Conservation (phyloP, 2,888 invertebrate species). For the Ecdyonurus torrentis region DNA sequence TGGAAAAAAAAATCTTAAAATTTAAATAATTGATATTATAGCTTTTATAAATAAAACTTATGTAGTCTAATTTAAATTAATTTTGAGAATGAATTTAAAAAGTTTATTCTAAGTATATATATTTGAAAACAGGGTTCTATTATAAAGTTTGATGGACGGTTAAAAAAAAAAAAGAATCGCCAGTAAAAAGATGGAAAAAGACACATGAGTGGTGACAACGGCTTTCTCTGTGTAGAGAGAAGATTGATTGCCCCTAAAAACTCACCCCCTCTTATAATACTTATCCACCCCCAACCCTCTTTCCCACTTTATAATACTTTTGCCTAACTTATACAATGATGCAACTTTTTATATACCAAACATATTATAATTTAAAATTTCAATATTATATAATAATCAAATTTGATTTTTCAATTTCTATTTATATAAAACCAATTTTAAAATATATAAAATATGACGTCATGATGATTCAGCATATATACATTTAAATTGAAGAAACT, state of each 20-base stretch:
- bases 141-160: not conserved
- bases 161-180: not conserved
- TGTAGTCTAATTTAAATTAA: too few relatives aligned
- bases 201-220: not conserved
- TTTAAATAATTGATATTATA: too few relatives aligned
- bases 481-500: too few relatives aligned
- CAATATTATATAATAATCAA: not conserved
- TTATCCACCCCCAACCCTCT: not conserved
- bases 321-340: not conserved
- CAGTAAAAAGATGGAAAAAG: not conserved
- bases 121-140: not conserved
- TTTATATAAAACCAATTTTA: not conserved
- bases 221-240: not conserved
- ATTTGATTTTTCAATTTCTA: not conserved
- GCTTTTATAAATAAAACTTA: too few relatives aligned
- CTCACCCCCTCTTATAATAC: not conserved
- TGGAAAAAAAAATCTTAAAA: too few relatives aligned
- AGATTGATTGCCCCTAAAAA: not conserved
- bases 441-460: too few relatives aligned
- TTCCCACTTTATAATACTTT: not conserved
- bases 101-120: too few relatives aligned
- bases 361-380: not conserved
- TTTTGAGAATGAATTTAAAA: too few relatives aligned
- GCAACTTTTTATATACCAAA: not conserved
- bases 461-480: too few relatives aligned